A percentile compares a stretch with the other conserved stretches of the same genome.
Evolutionary conservation across 2,797 vertebrate species (phyloP).

Genomic region (Vultur gryphus): DNA sequence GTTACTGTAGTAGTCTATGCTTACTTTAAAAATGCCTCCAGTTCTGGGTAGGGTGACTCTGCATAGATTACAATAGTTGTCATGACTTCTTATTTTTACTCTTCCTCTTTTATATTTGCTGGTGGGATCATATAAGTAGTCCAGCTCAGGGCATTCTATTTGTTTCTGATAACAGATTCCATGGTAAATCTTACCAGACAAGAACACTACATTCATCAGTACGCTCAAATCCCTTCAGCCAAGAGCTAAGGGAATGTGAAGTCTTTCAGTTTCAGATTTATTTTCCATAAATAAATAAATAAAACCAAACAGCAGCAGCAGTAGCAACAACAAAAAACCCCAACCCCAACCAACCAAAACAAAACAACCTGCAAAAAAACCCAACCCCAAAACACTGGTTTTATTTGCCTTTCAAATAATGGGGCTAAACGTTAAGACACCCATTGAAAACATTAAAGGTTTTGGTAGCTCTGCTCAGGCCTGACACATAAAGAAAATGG

Average conservation of each 20-base stretch:
- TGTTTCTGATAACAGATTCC: neutral
- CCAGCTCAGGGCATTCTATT: neutral
- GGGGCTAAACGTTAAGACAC: neutral
- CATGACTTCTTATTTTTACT: neutral
- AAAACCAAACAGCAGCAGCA: neutral
- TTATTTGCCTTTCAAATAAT: neutral
- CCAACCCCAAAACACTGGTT: neutral
- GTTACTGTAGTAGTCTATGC: neutral
- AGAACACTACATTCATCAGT: neutral
- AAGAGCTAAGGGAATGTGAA: neutral
- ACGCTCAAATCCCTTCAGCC: neutral
- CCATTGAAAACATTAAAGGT: neutral
- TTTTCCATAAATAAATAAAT: neutral
- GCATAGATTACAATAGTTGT: neutral
- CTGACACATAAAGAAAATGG: neutral
- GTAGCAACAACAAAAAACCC: rapidly evolving
- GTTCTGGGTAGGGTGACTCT: neutral
- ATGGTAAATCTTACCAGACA: neutral
- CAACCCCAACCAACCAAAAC: neutral
- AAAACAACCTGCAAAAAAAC: neutral
- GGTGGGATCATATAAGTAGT: neutral
- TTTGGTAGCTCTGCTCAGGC: neutral
- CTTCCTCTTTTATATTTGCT: neutral
- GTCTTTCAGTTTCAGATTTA: neutral
- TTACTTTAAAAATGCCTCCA: neutral